Evolutionary conservation across 2,888 invertebrate genomes (phyloP), one percentile per base, ranked within the genome.

Genomic region (Ennomos erosarius): DNA sequence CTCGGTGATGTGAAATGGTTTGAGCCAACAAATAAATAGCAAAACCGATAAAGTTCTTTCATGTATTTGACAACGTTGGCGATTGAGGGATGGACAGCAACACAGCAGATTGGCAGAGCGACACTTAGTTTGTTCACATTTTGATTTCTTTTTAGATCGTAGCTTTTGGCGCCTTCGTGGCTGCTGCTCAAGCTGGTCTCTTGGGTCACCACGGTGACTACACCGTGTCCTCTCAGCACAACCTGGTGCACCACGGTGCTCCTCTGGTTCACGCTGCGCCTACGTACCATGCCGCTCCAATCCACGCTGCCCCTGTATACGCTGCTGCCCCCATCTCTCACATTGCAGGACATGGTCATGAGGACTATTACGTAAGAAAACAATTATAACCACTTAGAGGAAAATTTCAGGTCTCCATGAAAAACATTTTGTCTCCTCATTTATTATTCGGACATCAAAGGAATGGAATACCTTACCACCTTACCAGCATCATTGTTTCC

Each of bases 111-210:
- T 26, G 4, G 5, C 6, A 26, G 6, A 6, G 26, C 6, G 26
- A 16, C 16, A 16, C 1, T 16, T 16, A 16, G 1, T 26, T 26
- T 26, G 26, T 26, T 6, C 3, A 6, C 26, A 26, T 26, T 47
- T 45, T 39, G n/a, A n/a, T 58, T 56, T 16, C 36, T 39, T 50
- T 83, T 12, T 82, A 92, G 92, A 83, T 91, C 53, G 64, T 90
- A 62, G 78, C 84, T 50, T 70, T 93, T 70, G 73, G 85, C 64
- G 84, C 88, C 39, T 71, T 88, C 56, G 80, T 88, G 65, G 87
- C 88, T 43, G 82, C 91, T 8, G 90, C 92, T 42, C 90, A 88
- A 64, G 94, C 93, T 33, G 94, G 94, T 47, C 79, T 93, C 45
- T 82, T 85, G 11, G 77, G 81, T 66, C 80, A 78, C 13, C 61